phyloP scores from a whole-genome alignment of 2,113 vertebrate genomes.

The Caranx ignobilis region DNA sequence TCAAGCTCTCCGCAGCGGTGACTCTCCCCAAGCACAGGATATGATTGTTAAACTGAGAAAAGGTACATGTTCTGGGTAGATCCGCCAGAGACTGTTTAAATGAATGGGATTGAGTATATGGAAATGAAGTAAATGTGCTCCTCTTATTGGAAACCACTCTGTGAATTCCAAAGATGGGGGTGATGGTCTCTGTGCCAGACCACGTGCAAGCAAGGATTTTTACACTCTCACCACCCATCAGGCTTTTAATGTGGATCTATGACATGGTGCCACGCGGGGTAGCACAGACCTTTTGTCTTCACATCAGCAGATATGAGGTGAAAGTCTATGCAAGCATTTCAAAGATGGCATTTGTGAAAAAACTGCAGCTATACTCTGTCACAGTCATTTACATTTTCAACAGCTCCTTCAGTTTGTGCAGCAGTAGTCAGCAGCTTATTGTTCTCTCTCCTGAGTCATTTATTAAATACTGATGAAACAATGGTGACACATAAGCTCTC shows the following conservation, averaged over 20 bases:
- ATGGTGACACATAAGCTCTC: conserved; percentile 72
- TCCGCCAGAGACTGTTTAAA: conserved; percentile 67
- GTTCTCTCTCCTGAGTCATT: conserved; percentile 54
- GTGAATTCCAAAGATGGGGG: conserved; percentile 70
- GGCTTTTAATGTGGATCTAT: conserved; percentile 66
- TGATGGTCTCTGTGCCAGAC: conserved; percentile 51
- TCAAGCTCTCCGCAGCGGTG: conserved; percentile 55
- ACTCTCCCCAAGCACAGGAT: conserved; percentile 50
- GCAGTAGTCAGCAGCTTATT: conserved; percentile 31
- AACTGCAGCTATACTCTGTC: conserved; percentile 25
- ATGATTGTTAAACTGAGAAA: conserved; percentile 78
- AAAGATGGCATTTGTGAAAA: conserved; percentile 37
- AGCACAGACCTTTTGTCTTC: conserved; percentile 64
- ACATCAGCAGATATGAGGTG: conserved; percentile 47
- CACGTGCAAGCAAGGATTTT: conserved; percentile 42
- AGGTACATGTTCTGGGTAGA: conserved; percentile 71
- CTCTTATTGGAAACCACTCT: conserved; percentile 58
- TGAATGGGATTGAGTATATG: conserved; percentile 70
- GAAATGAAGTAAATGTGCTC: conserved; percentile 77
- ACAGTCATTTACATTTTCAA: conserved; percentile 30
- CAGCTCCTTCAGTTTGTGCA: conserved; percentile 22
- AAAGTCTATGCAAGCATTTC: conserved; percentile 31
- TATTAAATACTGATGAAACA: conserved; percentile 73
- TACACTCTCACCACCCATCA: conserved; percentile 58
- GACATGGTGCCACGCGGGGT: conserved; percentile 7